phyloP scores from a whole-genome alignment of 2,888 invertebrate species.

The Diplazon laetatorius region DNA sequence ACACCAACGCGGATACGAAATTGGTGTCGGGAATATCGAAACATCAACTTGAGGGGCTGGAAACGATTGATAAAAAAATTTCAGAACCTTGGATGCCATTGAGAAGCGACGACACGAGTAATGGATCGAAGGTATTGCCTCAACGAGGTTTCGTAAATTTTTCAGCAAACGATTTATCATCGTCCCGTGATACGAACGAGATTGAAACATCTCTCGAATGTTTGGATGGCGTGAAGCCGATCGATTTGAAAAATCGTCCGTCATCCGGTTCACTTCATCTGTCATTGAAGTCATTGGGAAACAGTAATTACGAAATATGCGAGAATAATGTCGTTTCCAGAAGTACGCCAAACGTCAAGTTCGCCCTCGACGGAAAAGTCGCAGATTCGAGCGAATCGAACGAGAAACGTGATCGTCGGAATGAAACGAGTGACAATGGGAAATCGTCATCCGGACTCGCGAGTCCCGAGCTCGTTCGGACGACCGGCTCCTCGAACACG shows the following conservation, averaged over 20 bases:
- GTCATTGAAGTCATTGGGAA: slow-evolving; percentile 46
- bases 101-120: slow-evolving; percentile 18
- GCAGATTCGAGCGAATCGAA: slow-evolving; percentile 31
- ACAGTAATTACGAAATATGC: slow-evolving; percentile 11
- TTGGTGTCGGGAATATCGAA: slow-evolving; percentile 22
- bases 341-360: slow-evolving; percentile 38
- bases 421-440: slow-evolving; percentile 28
- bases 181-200: not conserved
- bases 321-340: slow-evolving; percentile 41
- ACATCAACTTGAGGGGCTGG: not conserved
- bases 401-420: slow-evolving; percentile 42
- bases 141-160: slow-evolving; percentile 27
- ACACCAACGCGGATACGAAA: slow-evolving; percentile 28
- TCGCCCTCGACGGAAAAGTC: slow-evolving; percentile 1
- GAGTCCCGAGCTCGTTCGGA: slow-evolving; percentile 21
- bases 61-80: slow-evolving; percentile 29
- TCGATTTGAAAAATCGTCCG: slow-evolving; percentile 30
- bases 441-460: slow-evolving; percentile 25
- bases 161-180: slow-evolving; percentile 42
- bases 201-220: not conserved
- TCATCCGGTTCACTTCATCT: slow-evolving; percentile 40
- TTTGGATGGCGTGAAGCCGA: not conserved
- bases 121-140: slow-evolving; percentile 31
- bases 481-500: slow-evolving; percentile 5
- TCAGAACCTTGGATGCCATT: slow-evolving; percentile 6